phyloP scores from a whole-genome alignment of 2,888 invertebrate species.

The Drosophila atroscutellata region DNA sequence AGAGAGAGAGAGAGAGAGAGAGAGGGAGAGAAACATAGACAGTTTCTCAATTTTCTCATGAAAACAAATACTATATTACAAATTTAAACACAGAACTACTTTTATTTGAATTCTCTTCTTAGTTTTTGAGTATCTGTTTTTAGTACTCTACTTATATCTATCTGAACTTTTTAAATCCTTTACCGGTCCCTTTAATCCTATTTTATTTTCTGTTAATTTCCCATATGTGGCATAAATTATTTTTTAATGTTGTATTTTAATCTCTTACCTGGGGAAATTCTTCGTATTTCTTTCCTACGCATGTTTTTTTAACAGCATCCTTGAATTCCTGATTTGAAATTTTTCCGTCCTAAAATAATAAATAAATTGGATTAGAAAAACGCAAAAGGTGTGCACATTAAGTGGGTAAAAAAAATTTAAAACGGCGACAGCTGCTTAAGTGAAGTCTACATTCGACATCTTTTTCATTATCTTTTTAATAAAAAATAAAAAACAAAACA shows the following conservation, averaged over 20 bases:
- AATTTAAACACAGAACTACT: background rate
- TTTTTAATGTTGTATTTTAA: background rate
- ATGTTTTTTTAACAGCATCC: slow-evolving; percentile 91
- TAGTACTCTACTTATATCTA: too few species aligned
- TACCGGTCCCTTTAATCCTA: background rate
- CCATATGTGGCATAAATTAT: background rate
- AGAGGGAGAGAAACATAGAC: background rate
- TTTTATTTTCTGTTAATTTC: background rate
- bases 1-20: background rate
- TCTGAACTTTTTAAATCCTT: background rate
- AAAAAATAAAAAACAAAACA: background rate
- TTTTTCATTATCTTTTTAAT: background rate
- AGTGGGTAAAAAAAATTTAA: background rate
- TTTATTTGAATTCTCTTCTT: background rate
- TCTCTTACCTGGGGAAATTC: slow-evolving; percentile 89
- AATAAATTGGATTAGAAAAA: slow-evolving; percentile 3
- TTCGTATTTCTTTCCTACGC: slow-evolving; percentile 90
- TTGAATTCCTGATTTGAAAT: slow-evolving; percentile 93
- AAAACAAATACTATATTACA: background rate
- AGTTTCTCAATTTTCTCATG: background rate
- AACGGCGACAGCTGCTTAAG: background rate
- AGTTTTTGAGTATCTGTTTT: background rate
- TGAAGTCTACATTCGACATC: background rate
- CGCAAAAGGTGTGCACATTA: background rate
- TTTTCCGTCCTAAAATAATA: slow-evolving; percentile 89